These are phyloP conservation scores for Ceratoteleas bidentatus DNA, from an alignment of 1,140 invertebrate species.

Conservation along the genomic window DNA sequence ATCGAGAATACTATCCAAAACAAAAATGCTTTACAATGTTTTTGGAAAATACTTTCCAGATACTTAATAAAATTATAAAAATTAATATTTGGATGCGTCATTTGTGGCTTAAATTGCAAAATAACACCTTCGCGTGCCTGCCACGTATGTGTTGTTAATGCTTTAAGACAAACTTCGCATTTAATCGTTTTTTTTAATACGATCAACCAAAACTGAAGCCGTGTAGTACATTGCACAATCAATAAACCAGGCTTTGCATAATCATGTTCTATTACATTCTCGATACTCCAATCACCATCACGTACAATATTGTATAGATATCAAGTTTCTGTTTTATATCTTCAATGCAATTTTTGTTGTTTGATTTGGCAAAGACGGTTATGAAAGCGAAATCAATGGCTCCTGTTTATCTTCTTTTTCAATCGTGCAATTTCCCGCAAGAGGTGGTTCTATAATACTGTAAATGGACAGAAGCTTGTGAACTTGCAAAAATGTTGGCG, in stretches of 20 bases:
- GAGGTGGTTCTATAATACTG: slow-evolving; percentile 7
- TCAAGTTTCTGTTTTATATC: background rate
- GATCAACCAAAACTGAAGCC: background rate
- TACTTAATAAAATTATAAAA: slow-evolving; percentile 11
- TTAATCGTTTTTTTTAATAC: slow-evolving; percentile 2
- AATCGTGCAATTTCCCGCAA: slow-evolving; percentile 1
- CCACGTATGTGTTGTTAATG: background rate
- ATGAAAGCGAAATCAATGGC: background rate
- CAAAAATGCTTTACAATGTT: background rate
- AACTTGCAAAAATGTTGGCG: slow-evolving; percentile 5
- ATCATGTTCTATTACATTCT: background rate
- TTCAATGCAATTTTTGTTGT: background rate
- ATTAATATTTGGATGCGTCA: slow-evolving; percentile 1
- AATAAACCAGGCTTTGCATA: background rate
- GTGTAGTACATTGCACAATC: slow-evolving; percentile 1
- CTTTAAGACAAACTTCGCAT: background rate
- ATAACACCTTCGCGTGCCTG: background rate
- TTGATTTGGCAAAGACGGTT: background rate
- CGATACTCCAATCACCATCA: background rate
- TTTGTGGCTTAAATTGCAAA: background rate
- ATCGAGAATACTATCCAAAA: background rate
- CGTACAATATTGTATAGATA: background rate
- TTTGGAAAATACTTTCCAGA: slow-evolving; percentile 3
- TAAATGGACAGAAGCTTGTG: slow-evolving; percentile 5
- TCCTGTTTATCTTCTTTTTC: background rate